These are phyloP conservation scores for Riparia riparia DNA, from an alignment of 2,113 vertebrate genomes.

Conservation along the genomic window DNA sequence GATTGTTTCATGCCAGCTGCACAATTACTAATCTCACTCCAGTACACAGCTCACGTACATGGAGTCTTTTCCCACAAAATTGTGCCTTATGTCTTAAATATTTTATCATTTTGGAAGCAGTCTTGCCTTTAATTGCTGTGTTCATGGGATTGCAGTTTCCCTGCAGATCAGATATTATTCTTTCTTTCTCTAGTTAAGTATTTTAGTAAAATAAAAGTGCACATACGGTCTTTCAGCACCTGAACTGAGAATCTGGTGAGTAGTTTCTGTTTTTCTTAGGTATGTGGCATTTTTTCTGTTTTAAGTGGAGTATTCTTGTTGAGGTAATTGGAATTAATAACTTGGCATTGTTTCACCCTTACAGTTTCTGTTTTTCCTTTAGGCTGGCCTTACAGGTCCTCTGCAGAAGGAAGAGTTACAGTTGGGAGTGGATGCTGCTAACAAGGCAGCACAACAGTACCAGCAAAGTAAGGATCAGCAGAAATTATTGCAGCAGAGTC, in stretches of 20 bases:
- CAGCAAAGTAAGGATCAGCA: conserved; percentile 80
- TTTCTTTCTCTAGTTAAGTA: background rate
- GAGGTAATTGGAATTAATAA: background rate
- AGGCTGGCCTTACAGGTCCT: conserved; percentile 80
- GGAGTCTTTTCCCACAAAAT: background rate
- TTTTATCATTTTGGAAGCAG: background rate
- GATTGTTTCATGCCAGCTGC: background rate
- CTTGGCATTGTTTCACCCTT: background rate
- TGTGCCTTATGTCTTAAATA: background rate
- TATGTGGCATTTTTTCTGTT: background rate
- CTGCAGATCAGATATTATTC: background rate
- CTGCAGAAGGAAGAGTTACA: conserved; percentile 94
- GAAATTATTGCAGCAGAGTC: background rate
- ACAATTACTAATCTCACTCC: background rate
- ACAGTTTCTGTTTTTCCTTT: background rate
- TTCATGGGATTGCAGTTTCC: background rate
- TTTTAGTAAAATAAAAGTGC: background rate
- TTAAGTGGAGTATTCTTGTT: background rate
- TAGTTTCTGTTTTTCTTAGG: background rate
- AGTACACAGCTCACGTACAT: accelerated
- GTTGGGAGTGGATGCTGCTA: conserved; percentile 86
- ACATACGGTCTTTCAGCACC: accelerated
- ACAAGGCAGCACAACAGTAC: conserved; percentile 83
- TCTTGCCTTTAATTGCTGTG: background rate
- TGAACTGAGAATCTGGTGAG: background rate